Evolutionary conservation across 2,797 vertebrate species (phyloP).

Genomic region (Lepus townsendii): DNA sequence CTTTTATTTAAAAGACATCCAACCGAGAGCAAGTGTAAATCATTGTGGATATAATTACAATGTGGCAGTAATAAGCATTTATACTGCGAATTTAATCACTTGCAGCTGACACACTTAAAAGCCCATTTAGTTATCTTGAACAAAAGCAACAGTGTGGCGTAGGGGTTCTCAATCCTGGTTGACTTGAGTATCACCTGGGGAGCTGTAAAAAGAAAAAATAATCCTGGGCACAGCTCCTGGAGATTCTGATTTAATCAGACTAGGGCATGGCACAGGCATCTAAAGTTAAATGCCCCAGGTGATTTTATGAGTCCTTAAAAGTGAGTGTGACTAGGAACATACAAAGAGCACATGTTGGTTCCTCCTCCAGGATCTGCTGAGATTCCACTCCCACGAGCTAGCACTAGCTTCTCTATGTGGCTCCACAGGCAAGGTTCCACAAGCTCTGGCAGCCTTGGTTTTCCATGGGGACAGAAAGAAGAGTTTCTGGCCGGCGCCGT

Average conservation of each 20-base stretch:
- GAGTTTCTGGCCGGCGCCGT: not conserved
- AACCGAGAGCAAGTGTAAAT: slow-evolving; percentile 16
- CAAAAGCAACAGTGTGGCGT: slow-evolving; percentile 57
- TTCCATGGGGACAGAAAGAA: not conserved
- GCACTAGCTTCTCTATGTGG: not conserved
- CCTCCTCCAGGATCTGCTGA: not conserved
- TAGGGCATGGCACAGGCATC: not conserved
- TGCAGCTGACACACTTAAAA: slow-evolving; percentile 57
- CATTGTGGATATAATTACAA: slow-evolving; percentile 37
- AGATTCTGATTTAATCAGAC: slow-evolving; percentile 21
- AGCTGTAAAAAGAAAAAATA: slow-evolving; percentile 43
- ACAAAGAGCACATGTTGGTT: not conserved
- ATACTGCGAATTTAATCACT: slow-evolving; percentile 21
- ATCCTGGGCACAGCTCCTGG: not conserved
- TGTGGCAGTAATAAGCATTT: not conserved
- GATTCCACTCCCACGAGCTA: not conserved
- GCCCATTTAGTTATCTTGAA: slow-evolving; percentile 53
- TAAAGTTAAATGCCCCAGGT: not conserved
- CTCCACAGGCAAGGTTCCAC: not conserved
- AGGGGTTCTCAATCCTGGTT: slow-evolving; percentile 14
- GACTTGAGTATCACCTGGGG: slow-evolving; percentile 52
- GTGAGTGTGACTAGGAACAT: not conserved
- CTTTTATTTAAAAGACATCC: slow-evolving; percentile 65
- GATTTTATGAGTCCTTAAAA: not conserved
- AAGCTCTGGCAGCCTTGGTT: not conserved